Evolutionary conservation across 2,888 invertebrate genomes (phyloP), one percentile per base, ranked within the genome.

Genomic region (Hoplodrina blanda): DNA sequence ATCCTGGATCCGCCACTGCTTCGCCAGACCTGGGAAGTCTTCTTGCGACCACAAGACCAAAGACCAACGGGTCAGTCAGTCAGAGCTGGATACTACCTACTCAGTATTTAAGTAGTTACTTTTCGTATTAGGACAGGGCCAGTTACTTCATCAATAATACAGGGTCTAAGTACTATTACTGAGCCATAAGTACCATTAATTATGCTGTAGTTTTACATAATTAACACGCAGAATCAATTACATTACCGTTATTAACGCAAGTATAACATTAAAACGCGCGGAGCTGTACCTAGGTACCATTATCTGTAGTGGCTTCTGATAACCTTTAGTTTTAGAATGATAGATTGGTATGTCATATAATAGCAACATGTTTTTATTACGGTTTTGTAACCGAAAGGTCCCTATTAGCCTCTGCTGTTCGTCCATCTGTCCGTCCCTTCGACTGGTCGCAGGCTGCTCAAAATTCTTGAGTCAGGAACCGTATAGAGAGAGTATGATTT

Each of bases 281-380:
- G 19, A 69, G 30, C 15, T 46, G 46, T 46, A 44, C 7, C 8
- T 37, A 15, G 44, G 15, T 46, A 41, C 15, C 10, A 53, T 60
- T 76, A 77, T 77, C 77, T 15, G 4, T 37, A 25, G 19, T 20
- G 20, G 2, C 13, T 11, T 17, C 30, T 33, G 76, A 76, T 73
- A 73, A 73, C 73, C 73, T 50, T 46, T 70, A 8, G 15, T n/a
- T 46, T 25, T 10, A 30, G 7, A 49, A 17, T 19, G 1, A 15
- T 19, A 41, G 41, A 41, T 41, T 41, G 41, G 41, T 41, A 41
- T 41, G 11, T 41, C 11, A 41, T 41, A 13, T 41, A 13, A 13
- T 46, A n/a, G n/a, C n/a, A n/a, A 46, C 4, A 41, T 44, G 37
- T 46, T 37, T 37, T 37, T 37, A 8, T 25, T 74, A 25, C 2